Evolutionary conservation across 2,113 vertebrate species (phyloP), one percentile per base, ranked within the genome.

Genomic region (Arvicanthis niloticus): DNA sequence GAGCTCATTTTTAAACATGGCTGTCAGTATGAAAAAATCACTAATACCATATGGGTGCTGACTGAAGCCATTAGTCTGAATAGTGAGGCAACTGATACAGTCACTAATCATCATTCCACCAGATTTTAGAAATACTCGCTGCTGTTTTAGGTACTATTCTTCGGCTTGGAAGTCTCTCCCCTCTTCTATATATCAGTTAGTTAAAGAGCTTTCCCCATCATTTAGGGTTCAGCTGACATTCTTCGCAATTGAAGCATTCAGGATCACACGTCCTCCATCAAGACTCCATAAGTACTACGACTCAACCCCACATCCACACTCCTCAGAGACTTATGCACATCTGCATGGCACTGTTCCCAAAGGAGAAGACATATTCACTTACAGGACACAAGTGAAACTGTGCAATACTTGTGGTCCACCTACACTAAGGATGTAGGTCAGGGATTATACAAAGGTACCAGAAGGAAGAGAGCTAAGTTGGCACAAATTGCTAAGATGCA

Each of bases 391-490:
- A 53, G 7, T 51, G 31, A 75, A 53, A 90, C 22, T 2, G 45
- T 19, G 68, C 6, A 4, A 17, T 37, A 45, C 11, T 29, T 16
- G 11, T 6, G 37, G 26, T 1, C 3, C 51, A 34, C 0, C 17
- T 85, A 15, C 56, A 88, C 3, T 19, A 65, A 96, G 60, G 19
- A 88, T 67, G 76, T 92, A 40, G 4, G n/a, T 45, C 22, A 60
- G 24, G 67, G 60, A 62, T 75, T 31, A 56, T 0, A 73, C 8
- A 58, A 68, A 73, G 45, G 62, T 72, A 7, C 15, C 34, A 75
- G 29, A 87, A 80, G 19, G 90, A 80, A 87, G n/a, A 85, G 80
- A 22, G 17, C 3, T 65, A 91, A 93, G 85, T 15, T 89, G 4
- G 78, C 2, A 24, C 29, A n/a, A 2, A 51, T 51, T 77, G 81